phyloP scores from a whole-genome alignment of 2,797 vertebrate genomes.

The Perodicticus potto region DNA sequence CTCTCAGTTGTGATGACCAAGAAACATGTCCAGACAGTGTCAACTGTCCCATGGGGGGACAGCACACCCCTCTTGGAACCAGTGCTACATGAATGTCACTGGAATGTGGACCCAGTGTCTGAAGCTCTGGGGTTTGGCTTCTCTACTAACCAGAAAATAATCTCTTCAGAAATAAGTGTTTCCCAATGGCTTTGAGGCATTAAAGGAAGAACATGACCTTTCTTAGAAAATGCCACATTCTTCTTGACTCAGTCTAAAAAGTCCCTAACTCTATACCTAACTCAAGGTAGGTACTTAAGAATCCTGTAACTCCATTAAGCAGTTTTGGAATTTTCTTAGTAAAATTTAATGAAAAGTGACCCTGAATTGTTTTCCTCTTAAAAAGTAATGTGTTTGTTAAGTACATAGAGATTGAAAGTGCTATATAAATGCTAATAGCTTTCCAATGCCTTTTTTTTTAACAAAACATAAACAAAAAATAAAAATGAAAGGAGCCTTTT shows the following conservation, averaged over 20 bases:
- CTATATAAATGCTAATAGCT: conserved; percentile 35
- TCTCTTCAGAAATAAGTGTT: not conserved
- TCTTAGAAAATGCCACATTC: not conserved
- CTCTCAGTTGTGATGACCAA: not conserved
- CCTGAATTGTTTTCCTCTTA: not conserved
- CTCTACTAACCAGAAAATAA: not conserved
- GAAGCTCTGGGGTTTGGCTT: not conserved
- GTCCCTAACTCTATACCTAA: not conserved
- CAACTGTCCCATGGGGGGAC: not conserved
- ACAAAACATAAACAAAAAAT: not conserved
- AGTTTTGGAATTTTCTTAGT: conserved; percentile 27
- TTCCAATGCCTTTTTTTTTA: conserved; percentile 1
- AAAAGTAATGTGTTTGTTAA: conserved; percentile 42
- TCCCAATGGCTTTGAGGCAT: not conserved
- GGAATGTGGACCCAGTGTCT: not conserved
- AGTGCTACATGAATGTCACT: not conserved
- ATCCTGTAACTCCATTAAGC: not conserved
- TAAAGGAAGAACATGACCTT: not conserved
- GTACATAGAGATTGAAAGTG: not conserved
- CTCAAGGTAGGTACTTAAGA: not conserved
- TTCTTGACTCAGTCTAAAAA: not conserved
- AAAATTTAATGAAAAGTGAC: conserved; percentile 30
- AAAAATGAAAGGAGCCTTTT: not conserved
- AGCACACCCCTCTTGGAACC: not conserved
- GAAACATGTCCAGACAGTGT: not conserved